Evolutionary conservation across 2,113 vertebrate genomes (phyloP).

Genomic region (Gallinago paraguaiae): DNA sequence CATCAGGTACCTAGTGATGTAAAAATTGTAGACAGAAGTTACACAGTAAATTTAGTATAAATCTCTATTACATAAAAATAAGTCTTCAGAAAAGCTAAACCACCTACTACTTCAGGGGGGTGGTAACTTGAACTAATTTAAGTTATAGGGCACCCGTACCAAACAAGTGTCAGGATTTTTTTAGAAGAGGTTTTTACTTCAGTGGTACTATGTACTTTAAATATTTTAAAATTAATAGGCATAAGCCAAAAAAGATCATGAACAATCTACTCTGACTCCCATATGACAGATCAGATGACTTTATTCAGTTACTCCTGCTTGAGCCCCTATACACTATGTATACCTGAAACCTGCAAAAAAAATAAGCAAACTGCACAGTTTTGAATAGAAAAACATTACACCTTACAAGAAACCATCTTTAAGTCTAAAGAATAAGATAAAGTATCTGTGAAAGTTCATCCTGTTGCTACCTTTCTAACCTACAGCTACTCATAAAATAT

Average conservation of each 20-base stretch:
- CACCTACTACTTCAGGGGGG: not conserved
- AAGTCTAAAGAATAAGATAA: not conserved
- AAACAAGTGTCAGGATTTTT: not conserved
- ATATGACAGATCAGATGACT: not conserved
- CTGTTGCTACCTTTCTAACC: not conserved
- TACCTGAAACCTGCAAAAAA: not conserved
- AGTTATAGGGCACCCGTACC: not conserved
- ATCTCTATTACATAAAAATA: not conserved
- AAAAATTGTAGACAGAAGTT: not conserved
- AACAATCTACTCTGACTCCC: not conserved
- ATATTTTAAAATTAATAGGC: not conserved
- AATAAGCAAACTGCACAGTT: not conserved
- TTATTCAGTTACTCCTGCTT: not conserved
- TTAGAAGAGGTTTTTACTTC: not conserved
- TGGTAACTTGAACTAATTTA: not conserved
- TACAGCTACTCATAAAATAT: not conserved
- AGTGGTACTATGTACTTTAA: not conserved
- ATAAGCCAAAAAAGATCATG: not conserved
- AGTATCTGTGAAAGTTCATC: not conserved
- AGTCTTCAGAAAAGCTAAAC: not conserved
- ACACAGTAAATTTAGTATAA: not conserved
- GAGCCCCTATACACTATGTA: not conserved
- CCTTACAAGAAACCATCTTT: not conserved
- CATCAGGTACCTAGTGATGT: slow-evolving; percentile 83
- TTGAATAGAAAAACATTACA: not conserved